Evolutionary conservation across 2,888 invertebrate genomes (phyloP).

Genomic region (Zonitis immaculata): DNA sequence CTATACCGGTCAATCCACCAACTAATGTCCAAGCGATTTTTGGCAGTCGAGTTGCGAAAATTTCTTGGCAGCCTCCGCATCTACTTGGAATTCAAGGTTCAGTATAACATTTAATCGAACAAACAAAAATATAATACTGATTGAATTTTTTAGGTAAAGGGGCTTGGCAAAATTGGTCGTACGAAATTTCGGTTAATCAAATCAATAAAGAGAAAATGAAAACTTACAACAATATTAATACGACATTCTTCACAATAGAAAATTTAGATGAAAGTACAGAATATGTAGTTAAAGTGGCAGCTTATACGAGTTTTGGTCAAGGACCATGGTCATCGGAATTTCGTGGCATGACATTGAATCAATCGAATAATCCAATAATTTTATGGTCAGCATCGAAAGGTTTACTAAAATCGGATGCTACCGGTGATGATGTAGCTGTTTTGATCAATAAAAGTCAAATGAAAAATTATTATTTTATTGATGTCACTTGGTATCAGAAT

Average conservation of each 20-base stretch:
- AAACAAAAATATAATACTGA: too few relatives aligned
- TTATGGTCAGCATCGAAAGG: conserved; percentile 75
- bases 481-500: conserved; percentile 75
- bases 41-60: conserved; percentile 68
- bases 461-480: conserved; percentile 53
- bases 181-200: conserved; percentile 66
- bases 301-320: conserved; percentile 68
- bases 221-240: conserved; percentile 52
- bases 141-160: conserved; percentile 52
- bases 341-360: conserved; percentile 63
- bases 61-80: conserved; percentile 79
- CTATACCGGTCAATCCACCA: conserved; percentile 75
- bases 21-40: conserved; percentile 76
- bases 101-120: too few relatives aligned
- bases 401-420: conserved; percentile 73
- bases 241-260: conserved; percentile 61
- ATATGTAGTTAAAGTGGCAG: conserved; percentile 75
- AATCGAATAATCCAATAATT: conserved; percentile 58
- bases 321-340: conserved; percentile 80
- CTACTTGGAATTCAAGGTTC: conserved; percentile 69
- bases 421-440: conserved; percentile 69
- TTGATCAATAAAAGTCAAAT: conserved; percentile 60
- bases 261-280: conserved; percentile 69
- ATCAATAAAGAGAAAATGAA: conserved; percentile 46
- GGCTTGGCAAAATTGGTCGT: conserved; percentile 72